Percentiles rank a stretch among this genome's conserved stretches.
phyloP scores from a whole-genome alignment of 2,888 invertebrate genomes.

The Nomada lathburiana region DNA sequence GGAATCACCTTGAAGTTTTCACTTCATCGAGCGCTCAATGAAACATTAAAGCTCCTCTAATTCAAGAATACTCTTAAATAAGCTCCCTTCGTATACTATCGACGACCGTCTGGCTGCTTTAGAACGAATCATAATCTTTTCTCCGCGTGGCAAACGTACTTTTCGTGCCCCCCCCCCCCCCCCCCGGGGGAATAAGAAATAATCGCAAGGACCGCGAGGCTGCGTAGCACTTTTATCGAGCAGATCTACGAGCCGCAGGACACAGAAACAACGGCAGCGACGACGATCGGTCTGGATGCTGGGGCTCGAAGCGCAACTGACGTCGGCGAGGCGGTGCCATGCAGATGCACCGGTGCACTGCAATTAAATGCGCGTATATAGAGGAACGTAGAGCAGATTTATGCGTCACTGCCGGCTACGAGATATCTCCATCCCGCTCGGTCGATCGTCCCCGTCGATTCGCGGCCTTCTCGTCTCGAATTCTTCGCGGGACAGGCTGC shows the following conservation, averaged over 20 bases:
- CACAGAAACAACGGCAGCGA: conserved; percentile 44
- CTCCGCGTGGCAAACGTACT: too few species aligned
- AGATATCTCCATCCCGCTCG: conserved; percentile 44
- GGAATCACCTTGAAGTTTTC: neutral
- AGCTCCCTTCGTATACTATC: neutral
- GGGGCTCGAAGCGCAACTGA: conserved; percentile 54
- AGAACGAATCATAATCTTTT: neutral
- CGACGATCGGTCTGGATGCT: conserved; percentile 33
- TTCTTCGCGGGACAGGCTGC: conserved; percentile 32
- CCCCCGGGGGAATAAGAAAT: neutral
- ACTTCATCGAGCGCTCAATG: neutral
- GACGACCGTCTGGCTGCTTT: neutral
- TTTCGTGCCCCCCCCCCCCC: too few species aligned
- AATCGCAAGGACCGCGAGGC: too few species aligned
- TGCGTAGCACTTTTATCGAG: conserved; percentile 48
- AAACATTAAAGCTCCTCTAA: neutral
- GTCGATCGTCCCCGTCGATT: conserved; percentile 32
- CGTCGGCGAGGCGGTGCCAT: conserved; percentile 52
- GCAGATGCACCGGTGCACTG: conserved; percentile 66
- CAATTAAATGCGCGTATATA: conserved; percentile 72
- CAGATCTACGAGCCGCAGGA: conserved; percentile 52
- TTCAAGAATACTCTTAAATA: neutral
- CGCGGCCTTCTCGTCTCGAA: conserved; percentile 39
- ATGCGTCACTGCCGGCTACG: conserved; percentile 75
- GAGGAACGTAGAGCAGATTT: conserved; percentile 67